phyloP scores from a whole-genome alignment of 2,797 vertebrate genomes.

The Falco naumanni region DNA sequence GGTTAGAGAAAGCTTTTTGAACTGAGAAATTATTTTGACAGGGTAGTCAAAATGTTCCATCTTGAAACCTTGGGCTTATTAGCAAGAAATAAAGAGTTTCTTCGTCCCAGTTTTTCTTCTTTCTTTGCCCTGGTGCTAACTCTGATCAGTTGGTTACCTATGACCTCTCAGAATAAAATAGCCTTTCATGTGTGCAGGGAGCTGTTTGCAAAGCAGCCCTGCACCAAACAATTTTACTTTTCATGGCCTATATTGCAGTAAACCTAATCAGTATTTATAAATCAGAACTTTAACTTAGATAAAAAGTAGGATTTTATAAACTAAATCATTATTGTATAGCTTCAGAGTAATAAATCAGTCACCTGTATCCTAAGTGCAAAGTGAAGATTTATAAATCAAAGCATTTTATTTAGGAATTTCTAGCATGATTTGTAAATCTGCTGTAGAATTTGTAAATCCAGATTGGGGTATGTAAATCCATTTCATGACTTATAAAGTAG shows the following conservation, averaged over 20 bases:
- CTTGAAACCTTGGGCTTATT: neutral
- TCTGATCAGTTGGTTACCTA: neutral
- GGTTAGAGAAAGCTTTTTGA: conserved; percentile 6
- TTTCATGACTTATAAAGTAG: conserved; percentile 75
- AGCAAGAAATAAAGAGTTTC: neutral
- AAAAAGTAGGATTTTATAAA: conserved; percentile 65
- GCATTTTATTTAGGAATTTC: conserved; percentile 73
- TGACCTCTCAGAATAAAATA: neutral
- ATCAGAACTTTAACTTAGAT: conserved; percentile 60
- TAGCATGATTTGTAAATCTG: conserved; percentile 72
- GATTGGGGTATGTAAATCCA: conserved; percentile 73
- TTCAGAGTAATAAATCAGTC: conserved; percentile 69
- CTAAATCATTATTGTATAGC: conserved; percentile 60
- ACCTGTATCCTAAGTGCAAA: conserved; percentile 69
- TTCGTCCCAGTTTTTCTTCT: neutral
- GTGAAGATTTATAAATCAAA: conserved; percentile 76
- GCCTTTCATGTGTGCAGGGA: neutral
- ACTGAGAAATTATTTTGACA: neutral
- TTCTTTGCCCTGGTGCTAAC: neutral
- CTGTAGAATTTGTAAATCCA: conserved; percentile 70
- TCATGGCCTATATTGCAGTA: conserved; percentile 14
- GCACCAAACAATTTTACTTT: neutral
- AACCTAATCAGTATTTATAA: conserved; percentile 59
- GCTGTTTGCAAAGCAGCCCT: neutral
- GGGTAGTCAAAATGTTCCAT: neutral